phyloP scores from a whole-genome alignment of 2,113 vertebrate species.

The Xyrauchen texanus region DNA sequence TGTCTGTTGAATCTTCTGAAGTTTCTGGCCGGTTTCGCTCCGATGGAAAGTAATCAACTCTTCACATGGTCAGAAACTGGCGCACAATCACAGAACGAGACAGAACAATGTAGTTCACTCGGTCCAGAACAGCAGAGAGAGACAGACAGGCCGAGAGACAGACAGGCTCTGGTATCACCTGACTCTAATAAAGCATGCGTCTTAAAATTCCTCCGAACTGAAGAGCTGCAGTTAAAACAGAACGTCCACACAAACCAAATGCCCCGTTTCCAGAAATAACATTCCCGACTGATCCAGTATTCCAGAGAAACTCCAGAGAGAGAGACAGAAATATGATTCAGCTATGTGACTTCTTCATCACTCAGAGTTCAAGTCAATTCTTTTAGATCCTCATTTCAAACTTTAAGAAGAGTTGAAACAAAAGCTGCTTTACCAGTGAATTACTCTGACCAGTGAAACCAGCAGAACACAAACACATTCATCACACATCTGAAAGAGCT shows the following conservation, averaged over 20 bases:
- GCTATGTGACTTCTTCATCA: not conserved
- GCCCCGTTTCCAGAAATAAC: conserved; percentile 46
- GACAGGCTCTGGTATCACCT: conserved; percentile 64
- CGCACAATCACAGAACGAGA: conserved; percentile 18
- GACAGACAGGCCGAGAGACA: conserved; percentile 24
- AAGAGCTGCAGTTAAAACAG: conserved; percentile 37
- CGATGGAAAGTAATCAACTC: conserved; percentile 36
- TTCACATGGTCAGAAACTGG: conserved; percentile 18
- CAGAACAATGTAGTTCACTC: conserved; percentile 12
- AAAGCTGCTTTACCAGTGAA: too few relatives aligned
- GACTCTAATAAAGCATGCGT: conserved; percentile 61
- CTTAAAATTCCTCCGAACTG: conserved; percentile 39
- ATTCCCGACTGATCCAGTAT: conserved; percentile 52
- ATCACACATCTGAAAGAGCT: too few relatives aligned
- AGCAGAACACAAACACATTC: not conserved
- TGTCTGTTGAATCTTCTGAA: conserved; percentile 26
- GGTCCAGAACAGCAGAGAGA: conserved; percentile 5
- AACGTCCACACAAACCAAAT: conserved; percentile 6
- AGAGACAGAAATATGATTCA: conserved; percentile 1
- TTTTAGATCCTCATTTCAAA: not conserved
- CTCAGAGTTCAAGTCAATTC: too few relatives aligned
- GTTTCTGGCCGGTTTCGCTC: conserved; percentile 33
- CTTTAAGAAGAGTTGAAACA: not conserved
- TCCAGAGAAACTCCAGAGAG: conserved; percentile 15
- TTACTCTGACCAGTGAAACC: not conserved